phyloP scores from a whole-genome alignment of 2,113 vertebrate genomes.

The Bombycilla garrulus region DNA sequence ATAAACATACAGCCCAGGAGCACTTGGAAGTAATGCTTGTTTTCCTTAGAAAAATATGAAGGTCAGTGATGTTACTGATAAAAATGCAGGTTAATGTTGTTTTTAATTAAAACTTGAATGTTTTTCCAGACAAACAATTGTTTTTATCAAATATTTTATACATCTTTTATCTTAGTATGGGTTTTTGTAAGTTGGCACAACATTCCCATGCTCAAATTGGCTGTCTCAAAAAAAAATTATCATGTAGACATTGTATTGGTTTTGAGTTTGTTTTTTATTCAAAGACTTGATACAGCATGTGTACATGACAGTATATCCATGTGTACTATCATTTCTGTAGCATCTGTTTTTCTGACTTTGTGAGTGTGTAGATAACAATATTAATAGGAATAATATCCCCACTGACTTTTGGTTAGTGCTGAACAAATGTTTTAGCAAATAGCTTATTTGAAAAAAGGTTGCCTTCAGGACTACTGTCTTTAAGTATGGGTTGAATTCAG shows the following conservation, averaged over 20 bases:
- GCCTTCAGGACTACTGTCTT: not conserved
- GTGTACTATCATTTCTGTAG: not conserved
- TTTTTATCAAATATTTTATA: not conserved
- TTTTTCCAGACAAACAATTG: not conserved
- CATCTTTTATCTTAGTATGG: not conserved
- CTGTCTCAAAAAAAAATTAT: not conserved
- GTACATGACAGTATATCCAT: not conserved
- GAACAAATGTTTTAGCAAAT: not conserved
- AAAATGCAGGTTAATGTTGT: not conserved
- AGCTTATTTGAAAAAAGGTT: not conserved
- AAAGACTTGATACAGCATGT: not conserved
- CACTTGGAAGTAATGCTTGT: not conserved
- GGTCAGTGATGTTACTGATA: not conserved
- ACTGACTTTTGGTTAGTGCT: not conserved
- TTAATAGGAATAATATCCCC: not conserved
- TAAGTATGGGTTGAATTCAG: not conserved
- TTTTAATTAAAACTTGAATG: not conserved
- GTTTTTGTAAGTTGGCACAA: not conserved
- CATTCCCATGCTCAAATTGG: not conserved
- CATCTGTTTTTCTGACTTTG: not conserved
- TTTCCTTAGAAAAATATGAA: not conserved
- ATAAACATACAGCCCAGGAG: not conserved
- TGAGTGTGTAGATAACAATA: not conserved
- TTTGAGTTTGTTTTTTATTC: not conserved
- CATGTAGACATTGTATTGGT: not conserved